Conservation (phyloP, 2,113 vertebrate species). For the Microcebus ravelobensis region DNA sequence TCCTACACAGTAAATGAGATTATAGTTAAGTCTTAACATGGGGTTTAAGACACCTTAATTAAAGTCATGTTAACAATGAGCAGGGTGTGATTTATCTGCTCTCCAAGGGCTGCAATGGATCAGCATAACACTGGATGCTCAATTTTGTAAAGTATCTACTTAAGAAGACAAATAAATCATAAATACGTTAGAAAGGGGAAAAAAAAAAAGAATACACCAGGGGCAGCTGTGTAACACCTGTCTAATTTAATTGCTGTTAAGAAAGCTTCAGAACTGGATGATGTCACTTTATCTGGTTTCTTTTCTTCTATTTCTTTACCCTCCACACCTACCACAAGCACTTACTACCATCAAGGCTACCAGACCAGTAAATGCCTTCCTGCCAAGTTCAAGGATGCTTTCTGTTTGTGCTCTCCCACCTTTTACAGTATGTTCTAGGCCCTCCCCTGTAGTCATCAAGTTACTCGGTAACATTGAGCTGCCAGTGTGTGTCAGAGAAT, state of each 20-base stretch:
- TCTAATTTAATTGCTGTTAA: background rate
- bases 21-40: conserved; percentile 43
- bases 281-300: background rate
- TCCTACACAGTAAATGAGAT: conserved; percentile 43
- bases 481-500: background rate
- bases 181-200: background rate
- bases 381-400: background rate
- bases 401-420: background rate
- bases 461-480: background rate
- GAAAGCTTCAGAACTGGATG: background rate
- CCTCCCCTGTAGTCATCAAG: background rate
- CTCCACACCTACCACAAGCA: background rate
- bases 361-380: background rate
- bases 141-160: conserved; percentile 34
- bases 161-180: conserved; percentile 54
- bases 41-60: conserved; percentile 35
- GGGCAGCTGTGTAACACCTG: background rate
- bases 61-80: conserved; percentile 55
- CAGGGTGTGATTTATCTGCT: conserved; percentile 27
- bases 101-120: background rate
- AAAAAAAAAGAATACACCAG: background rate
- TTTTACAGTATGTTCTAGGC: background rate
- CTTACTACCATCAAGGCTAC: background rate
- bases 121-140: background rate
- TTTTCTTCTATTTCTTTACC: background rate